Base-by-base conservation (phyloP, 2,888 invertebrate species). In the Norana najaformis region DNA sequence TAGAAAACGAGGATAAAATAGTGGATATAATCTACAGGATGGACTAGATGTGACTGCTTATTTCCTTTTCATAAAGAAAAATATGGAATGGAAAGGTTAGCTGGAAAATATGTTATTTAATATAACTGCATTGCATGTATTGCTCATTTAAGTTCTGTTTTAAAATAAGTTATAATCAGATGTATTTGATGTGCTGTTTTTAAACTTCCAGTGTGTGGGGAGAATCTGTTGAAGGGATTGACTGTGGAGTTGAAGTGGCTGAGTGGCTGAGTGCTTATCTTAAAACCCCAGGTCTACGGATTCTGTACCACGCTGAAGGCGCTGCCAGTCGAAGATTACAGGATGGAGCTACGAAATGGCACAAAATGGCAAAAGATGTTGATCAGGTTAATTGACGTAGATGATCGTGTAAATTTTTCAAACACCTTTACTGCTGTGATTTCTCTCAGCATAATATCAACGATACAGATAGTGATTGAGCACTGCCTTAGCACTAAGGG, bases 161-260 rank as follows among this genome's bases (percentile, higher is more conserved):
- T 69, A n/a, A 69, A 69, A 69, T 69, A 1, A 8, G n/a, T 8
- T 47, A 13, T 5, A 8, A n/a, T 30, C n/a, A 6, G 11, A 2
- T 69, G 30, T 69, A 5, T n/a, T 69, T 69, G 3, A n/a, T 69
- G 30, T 69, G 69, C 11, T 69, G 23, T 35, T 23, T 34, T 93
- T 93, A 35, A 91, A n/a, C 18, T 69, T 90, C 11, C 90, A 93
- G 93, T 37, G 92, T 93, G 20, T 93, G 93, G 93, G 93, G 92
- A 5, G 91, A 91, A 4, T 53, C 90, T 20, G 89, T 93, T 30
- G 92, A 92, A 35, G 94, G 93, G 11, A 90, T 93, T 85, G 93
- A 94, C 90, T 93, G 94, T 92, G 94, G 94, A 5, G 92, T 93
- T 36, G 93, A 92, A 39, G 93, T 93, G 0, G 92, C 92, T 1